Base-by-base conservation (phyloP, 2,113 vertebrate genomes). In the Psettodes erumei region DNA sequence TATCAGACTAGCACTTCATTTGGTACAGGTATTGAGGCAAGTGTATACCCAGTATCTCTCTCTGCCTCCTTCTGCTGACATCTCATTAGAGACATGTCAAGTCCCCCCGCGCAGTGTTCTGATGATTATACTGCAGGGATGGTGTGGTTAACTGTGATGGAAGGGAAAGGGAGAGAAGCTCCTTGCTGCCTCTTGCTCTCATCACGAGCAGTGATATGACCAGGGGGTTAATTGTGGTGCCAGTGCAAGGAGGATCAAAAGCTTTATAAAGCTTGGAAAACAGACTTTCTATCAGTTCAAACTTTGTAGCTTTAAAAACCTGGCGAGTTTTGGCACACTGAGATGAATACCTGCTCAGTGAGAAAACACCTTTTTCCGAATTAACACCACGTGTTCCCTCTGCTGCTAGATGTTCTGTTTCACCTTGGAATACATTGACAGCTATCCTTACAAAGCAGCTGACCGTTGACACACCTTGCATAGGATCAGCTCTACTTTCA, bases 61-160 rank as follows among this genome's bases (percentile, higher is more conserved):
- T 58, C 40, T 68, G 53, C 42, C 60, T 59, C 43, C 45, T 69
- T 74, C 61, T 53, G 72, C 70, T 82, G 83, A 83, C 79, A 75
- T 83, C 68, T 89, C 81, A 86, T 87, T 86, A 85, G 68, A 86
- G 50, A 35, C 54, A 68, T 59, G 78, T 79, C 71, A 83, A 69
- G 75, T 48, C 28, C 23, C 43, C 30, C 30, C 10, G 5, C 63
- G 77, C 66, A 69, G 63, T 71, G 77, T 85, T 76, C 63, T 10
- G 4, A 32, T 72, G 60, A 75, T 82, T 79, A 80, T 77, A 54
- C 75, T 82, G 67, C 25, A 48, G 67, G 40, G 79, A 79, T 86
- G 58, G 56, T n/a, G 45, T 68, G 76, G 54, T 77, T 83, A 69
- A 58, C 64, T 6, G 9, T 75, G 75, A 66, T 38, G 30, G 63